Conservation (phyloP, 2,888 invertebrate species). For the Steinernema hermaphroditum region DNA sequence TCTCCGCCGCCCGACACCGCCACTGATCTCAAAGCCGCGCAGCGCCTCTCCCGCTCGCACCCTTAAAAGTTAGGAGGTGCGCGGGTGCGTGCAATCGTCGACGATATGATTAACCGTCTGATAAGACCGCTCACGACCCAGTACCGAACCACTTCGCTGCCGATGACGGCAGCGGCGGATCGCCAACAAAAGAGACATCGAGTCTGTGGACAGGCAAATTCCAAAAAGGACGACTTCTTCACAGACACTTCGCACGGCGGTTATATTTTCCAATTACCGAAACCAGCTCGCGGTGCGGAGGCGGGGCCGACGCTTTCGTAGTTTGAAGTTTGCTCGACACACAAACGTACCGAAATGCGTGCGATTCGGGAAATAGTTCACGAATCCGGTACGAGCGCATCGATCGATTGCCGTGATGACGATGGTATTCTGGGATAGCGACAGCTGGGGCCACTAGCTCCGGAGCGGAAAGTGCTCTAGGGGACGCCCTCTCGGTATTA, state of each 20-base stretch:
- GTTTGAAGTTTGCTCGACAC: constrained; percentile 2
- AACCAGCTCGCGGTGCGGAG: background rate
- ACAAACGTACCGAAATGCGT: background rate
- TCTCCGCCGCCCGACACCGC: background rate
- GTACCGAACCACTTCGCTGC: background rate
- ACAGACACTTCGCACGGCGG: background rate
- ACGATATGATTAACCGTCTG: constrained; percentile 18
- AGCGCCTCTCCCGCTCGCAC: background rate
- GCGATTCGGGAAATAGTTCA: background rate
- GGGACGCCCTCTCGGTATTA: no score
- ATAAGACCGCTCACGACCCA: constrained; percentile 24
- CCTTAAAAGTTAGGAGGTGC: background rate
- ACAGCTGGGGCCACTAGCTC: constrained; percentile 14
- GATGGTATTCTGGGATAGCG: background rate
- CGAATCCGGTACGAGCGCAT: constrained; percentile 4
- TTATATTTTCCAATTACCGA: background rate
- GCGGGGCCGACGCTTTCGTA: background rate
- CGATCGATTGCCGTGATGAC: constrained; percentile 2
- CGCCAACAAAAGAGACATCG: background rate
- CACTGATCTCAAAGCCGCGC: background rate
- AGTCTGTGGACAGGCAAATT: background rate
- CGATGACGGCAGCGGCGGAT: background rate
- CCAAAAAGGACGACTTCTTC: background rate
- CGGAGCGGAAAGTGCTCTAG: background rate
- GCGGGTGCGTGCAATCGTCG: background rate